Evolutionary conservation across 1,140 invertebrate genomes (phyloP).

Genomic region (Drosophila asahinai): DNA sequence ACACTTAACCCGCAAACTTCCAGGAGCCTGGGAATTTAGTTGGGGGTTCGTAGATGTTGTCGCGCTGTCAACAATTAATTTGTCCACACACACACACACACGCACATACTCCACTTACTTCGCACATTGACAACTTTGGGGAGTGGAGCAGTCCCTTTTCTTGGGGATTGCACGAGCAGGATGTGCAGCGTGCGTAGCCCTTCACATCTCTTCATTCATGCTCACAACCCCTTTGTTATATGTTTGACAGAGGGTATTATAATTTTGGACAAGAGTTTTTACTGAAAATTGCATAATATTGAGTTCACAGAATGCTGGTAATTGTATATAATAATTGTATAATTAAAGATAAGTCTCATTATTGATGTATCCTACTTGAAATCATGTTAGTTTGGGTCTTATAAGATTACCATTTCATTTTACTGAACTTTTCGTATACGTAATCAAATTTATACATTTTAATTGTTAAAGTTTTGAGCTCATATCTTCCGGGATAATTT

Average conservation of each 20-base stretch:
- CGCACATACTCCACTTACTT: conserved; percentile 13
- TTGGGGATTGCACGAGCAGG: conserved; percentile 28
- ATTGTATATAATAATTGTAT: not conserved
- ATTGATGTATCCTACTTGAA: no score
- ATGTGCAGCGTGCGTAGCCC: conserved; percentile 26
- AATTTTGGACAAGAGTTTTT: not conserved
- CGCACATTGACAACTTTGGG: conserved; percentile 28
- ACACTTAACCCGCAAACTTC: conserved; percentile 56
- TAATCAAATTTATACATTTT: no score
- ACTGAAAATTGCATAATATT: not conserved
- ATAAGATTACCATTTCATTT: no score
- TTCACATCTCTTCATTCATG: not conserved
- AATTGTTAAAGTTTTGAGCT: no score
- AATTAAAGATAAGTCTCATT: not conserved
- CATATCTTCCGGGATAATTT: not conserved
- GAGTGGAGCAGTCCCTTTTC: conserved; percentile 7
- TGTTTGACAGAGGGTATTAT: not conserved
- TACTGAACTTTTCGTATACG: no score
- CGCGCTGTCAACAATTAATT: conserved; percentile 77
- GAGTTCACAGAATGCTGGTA: not conserved
- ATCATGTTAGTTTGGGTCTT: no score
- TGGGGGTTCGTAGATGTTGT: conserved; percentile 47
- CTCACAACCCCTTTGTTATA: not conserved
- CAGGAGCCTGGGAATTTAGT: conserved; percentile 14
- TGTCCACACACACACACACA: conserved; percentile 28